A percentile compares a stretch with the other conserved stretches of the same genome.
Evolutionary conservation across 2,797 vertebrate species (phyloP).

Genomic region (Acanthopagrus latus): DNA sequence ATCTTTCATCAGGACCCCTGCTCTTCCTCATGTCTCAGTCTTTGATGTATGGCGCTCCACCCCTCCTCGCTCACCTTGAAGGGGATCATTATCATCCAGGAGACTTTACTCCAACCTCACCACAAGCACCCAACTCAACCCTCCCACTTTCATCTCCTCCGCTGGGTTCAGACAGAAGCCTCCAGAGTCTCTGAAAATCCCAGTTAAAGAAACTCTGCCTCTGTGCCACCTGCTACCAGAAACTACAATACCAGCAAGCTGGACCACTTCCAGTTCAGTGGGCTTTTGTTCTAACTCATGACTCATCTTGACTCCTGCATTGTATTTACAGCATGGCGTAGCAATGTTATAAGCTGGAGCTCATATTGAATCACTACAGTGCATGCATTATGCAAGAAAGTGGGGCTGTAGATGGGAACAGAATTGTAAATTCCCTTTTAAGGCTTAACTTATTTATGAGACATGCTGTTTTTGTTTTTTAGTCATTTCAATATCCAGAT

Average conservation of each 20-base stretch:
- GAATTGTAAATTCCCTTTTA: background rate
- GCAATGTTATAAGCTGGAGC: background rate
- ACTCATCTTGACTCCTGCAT: constrained; percentile 6
- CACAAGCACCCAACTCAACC: constrained; percentile 8
- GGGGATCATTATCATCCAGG: constrained; percentile 70
- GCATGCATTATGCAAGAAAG: constrained; percentile 12
- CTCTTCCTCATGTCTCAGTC: constrained; percentile 65
- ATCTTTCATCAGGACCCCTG: constrained; percentile 57
- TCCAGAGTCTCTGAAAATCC: constrained; percentile 34
- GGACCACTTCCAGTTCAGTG: constrained; percentile 12
- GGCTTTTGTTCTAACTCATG: constrained; percentile 14
- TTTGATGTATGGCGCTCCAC: constrained; percentile 66
- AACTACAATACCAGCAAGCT: constrained; percentile 7
- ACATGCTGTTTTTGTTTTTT: background rate
- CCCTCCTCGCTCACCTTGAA: constrained; percentile 68
- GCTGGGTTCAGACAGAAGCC: constrained; percentile 8
- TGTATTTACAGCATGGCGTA: background rate
- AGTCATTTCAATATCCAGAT: background rate
- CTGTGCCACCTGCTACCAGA: constrained; percentile 19
- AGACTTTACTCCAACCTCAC: constrained; percentile 47
- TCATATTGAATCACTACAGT: constrained; percentile 7
- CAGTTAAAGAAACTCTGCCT: constrained; percentile 14
- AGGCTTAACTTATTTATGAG: background rate
- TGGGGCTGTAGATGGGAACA: background rate
- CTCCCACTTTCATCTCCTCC: constrained; percentile 8